Base-by-base conservation (phyloP, 2,113 vertebrate species). In the Thunnus thynnus region DNA sequence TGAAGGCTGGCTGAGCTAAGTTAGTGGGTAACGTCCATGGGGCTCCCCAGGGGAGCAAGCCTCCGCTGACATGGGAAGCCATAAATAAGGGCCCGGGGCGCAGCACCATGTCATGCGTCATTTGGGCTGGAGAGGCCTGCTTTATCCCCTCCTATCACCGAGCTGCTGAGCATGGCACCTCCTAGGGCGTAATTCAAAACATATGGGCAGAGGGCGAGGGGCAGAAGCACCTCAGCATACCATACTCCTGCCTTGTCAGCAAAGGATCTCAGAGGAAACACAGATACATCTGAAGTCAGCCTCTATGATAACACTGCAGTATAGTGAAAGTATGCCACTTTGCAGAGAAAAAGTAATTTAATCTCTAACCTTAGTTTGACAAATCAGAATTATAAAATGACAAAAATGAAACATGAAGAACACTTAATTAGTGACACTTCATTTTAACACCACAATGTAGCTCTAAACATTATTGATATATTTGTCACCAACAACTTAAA, bases 31-130 rank as follows among this genome's bases (percentile, higher is more conserved):
- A 86, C 27, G 56, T 85, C 77, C 54, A 30, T 63, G 82, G 83
- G 84, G 88, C 84, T 89, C 90, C 91, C 92, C 80, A 65, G 89
- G 93, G 91, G 93, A 91, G 83, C 82, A 27, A 88, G 91, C 81
- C 93, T 91, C 87, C 13, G 70, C 89, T 94, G 94, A 95, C 94
- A 94, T 93, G 91, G 94, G 93, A 95, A 95, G 93, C 88, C 94
- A 95, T 95, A 95, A 95, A 95, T 94, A 94, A 95, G 85, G 81
- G 86, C 88, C 88, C 54, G 71, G 89, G 89, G 93, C 83, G 91
- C 88, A 92, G 88, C 71, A 80, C 92, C 89, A 83, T 94, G 94
- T 94, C 92, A 94, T 93, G 93, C 92, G 90, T 93, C 93, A 95
- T 94, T 94, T 94, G 89, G 93, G 75, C 68, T 73, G 25, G 87